Conservation (phyloP, 2,113 vertebrate species). For the Rhinolophus sinicus region DNA sequence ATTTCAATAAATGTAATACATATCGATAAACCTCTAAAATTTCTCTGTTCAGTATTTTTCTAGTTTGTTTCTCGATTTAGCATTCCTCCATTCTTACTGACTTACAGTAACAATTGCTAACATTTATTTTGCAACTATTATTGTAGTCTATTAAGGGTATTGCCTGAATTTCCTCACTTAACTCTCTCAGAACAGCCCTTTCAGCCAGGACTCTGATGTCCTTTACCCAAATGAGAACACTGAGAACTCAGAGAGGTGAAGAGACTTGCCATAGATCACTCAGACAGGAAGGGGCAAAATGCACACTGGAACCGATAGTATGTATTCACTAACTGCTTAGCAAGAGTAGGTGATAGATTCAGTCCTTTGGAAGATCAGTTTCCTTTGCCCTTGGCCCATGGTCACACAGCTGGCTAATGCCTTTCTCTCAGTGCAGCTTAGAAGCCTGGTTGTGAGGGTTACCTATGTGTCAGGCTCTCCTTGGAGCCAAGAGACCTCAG, state of each 20-base stretch:
- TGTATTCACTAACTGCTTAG: background rate
- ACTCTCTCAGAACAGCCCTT: background rate
- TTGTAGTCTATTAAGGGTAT: background rate
- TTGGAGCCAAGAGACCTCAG: background rate
- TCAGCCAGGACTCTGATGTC: background rate
- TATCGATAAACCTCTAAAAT: background rate
- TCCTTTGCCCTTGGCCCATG: background rate
- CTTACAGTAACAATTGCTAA: background rate
- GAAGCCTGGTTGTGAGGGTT: background rate
- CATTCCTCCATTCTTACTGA: background rate
- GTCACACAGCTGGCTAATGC: background rate
- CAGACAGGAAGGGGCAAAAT: background rate
- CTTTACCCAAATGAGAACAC: background rate
- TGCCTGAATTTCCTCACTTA: background rate
- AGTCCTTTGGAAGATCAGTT: background rate
- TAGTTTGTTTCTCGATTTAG: background rate
- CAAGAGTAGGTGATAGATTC: background rate
- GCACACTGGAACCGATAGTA: accelerated
- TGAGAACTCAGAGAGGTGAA: background rate
- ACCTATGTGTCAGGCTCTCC: background rate
- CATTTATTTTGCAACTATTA: background rate
- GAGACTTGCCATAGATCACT: background rate
- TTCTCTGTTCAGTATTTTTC: background rate
- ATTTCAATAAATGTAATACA: background rate
- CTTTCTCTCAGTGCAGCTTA: background rate